Base-by-base conservation (phyloP, 2,888 invertebrate species). In the Volucella zonaria region DNA sequence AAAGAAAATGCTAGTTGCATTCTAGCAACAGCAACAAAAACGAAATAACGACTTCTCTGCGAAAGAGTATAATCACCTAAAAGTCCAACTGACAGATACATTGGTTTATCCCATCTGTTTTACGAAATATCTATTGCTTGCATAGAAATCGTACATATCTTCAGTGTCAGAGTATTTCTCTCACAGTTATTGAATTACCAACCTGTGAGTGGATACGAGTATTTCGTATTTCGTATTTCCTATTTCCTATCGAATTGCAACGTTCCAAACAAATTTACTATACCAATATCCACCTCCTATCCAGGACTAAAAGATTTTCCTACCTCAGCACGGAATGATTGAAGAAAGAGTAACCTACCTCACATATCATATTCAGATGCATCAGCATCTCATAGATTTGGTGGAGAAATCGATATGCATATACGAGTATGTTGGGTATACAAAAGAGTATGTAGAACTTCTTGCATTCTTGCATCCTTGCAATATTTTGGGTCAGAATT, bases 21-120 rank as follows among this genome's bases (percentile, higher is more conserved):
- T 54, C 23, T 31, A 31, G 31, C 31, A 31, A 31, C 6, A 31
- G 31, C 31, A 31, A 31, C 31, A 31, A 4, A 31, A 31, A 31
- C 23, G 49, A 43, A 77, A 67, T 43, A 31, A 31, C 31, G 31
- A 75, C 64, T 64, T 52, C 67, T 51, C 10, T 42, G 15, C 15
- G 12, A 70, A 70, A 66, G 74, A 79, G 74, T 79, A 82, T 82
- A 82, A 79, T 83, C 82, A 83, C 79, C 82, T 83, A 79, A 79
- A 52, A 83, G 79, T 83, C 82, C 79, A 70, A 79, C 75, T 75
- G 66, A 70, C 64, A 78, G 78, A 67, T 56, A 73, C 58, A 74
- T 74, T 79, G 79, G 74, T 54, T 79, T 82, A 79, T 82, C 38
- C 59, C 68, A 62, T 68, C 45, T 67, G 73, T 68, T 75, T 56